Evolutionary conservation across 2,113 vertebrate genomes (phyloP), one percentile per base, ranked within the genome.

Genomic region (Gracilinanus agilis): DNA sequence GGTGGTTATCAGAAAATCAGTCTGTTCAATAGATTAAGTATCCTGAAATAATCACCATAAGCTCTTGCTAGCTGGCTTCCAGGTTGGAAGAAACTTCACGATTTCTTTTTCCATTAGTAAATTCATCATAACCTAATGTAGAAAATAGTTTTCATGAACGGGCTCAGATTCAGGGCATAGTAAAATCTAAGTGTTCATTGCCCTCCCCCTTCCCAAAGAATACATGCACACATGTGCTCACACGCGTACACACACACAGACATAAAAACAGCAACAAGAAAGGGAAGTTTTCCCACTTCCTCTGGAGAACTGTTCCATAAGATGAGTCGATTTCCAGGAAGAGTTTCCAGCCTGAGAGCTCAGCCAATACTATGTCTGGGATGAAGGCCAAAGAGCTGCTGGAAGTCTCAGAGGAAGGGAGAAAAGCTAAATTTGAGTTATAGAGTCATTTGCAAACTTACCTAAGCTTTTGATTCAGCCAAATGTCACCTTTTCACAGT

Each of bases 341-440:
- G 34, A 25, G 27, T 91, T 24, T 92, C 90, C 75, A 92, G 90
- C 93, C 27, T 9, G 55, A 91, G 49, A 90, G 93, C 96, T 97
- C 96, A 12, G 58, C 89, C 92, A 95, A 75, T 56, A 12, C 96
- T 94, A 91, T 90, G 55, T 96, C 96, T 96, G 96, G 97, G 97
- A 96, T 1, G 23, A 90, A 88, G 91, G 95, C 97, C 97, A 97
- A 95, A 92, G 61, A 95, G 92, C 94, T 61, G 93, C 94, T 44
- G 61, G 61, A 91, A 96, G 94, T 90, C 90, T 92, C 25, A 6
- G 58, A 91, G 95, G n/a, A 44, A 91, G 53, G 54, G 40, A 56
- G 44, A 12, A n/a, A 54, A 54, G 83, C 90, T 88, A 29, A 27
- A 11, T 93, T 44, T 96, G 95, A 96, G 88, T 94, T 94, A 96